These are phyloP conservation scores for Bombus terrestris DNA, from an alignment of 1,140 invertebrate species.

Conservation along the genomic window DNA sequence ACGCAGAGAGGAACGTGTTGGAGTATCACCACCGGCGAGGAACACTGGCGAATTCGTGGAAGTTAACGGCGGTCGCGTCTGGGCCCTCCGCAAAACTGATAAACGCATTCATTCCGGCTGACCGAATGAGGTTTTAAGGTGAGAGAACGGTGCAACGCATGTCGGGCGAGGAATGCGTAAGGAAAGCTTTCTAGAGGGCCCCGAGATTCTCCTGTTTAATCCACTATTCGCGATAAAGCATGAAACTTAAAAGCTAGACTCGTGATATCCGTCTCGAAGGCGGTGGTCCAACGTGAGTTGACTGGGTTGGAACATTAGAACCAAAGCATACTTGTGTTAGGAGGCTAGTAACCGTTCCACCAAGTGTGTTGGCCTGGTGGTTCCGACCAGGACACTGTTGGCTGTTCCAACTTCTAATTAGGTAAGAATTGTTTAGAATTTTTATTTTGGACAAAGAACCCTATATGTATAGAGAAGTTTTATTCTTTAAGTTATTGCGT, in stretches of 20 bases:
- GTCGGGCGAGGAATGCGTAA: constrained; percentile 15
- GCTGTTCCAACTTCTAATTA: not conserved
- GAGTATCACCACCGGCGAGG: not conserved
- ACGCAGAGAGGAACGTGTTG: not conserved
- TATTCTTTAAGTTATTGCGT: not conserved
- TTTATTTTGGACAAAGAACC: not conserved
- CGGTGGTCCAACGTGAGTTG: constrained; percentile 1
- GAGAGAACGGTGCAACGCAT: constrained; percentile 37
- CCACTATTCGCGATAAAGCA: not conserved
- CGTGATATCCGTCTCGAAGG: not conserved
- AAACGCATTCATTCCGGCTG: constrained; percentile 38
- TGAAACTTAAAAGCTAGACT: constrained; percentile 22
- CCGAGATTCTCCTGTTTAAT: constrained; percentile 5
- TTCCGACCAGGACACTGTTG: not conserved
- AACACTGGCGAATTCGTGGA: constrained; percentile 35
- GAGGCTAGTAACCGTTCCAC: not conserved
- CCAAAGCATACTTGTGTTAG: not conserved
- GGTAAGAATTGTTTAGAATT: constrained; percentile 6
- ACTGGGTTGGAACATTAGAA: not conserved
- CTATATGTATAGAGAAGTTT: not conserved
- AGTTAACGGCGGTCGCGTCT: constrained; percentile 19
- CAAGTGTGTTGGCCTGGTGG: too few species aligned
- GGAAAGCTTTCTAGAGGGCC: constrained; percentile 42
- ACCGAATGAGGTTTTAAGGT: constrained; percentile 44
- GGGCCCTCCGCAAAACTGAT: constrained; percentile 26